Evolutionary conservation across 1,140 invertebrate genomes (phyloP), one percentile per base, ranked within the genome.

Genomic region (Venturia canescens): DNA sequence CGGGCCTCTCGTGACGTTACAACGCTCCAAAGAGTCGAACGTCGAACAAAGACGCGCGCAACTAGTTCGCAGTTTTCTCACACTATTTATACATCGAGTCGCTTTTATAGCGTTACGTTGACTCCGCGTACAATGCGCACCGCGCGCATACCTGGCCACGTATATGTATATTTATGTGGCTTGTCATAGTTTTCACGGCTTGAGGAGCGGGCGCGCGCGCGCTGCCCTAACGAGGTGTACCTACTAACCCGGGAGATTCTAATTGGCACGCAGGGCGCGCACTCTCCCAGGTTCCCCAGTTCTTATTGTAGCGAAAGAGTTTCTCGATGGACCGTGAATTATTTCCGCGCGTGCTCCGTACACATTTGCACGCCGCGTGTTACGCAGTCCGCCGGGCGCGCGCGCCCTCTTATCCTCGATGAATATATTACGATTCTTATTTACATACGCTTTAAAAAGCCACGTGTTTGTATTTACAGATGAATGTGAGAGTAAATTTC

Each of bases 151-250:
- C 18, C n/a, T 57, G 21, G 4, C 1, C 2, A 57, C 21, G 53
- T 57, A 70, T 70, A 67, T 26, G 26, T 67, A 70, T 57, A 57
- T n/a, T n/a, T 38, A 31, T 70, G 31, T 70, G 31, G 1, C 67
- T 3, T 70, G 67, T 70, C 67, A 70, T 70, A 70, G 67, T 70
- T 70, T 70, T 70, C 67, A 70, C 67, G 67, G 67, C 67, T 31
- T 31, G 67, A 31, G 13, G 38, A 70, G 67, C 67, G 67, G 31
- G n/a, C 53, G 13, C 27, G 67, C 67, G 67, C 67, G n/a, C 53
- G 13, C 27, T 70, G 67, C 67, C 67, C 67, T 70, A 70, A 70
- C 67, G 67, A 70, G 67, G 27, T 18, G 29, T 31, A n/a, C 67
- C 67, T 70, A 70, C 67, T 70, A 70, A 70, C 67, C 67, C 9